Evolutionary conservation across 2,113 vertebrate genomes (phyloP), one percentile per base, ranked within the genome.

Genomic region (Leiothrix lutea): DNA sequence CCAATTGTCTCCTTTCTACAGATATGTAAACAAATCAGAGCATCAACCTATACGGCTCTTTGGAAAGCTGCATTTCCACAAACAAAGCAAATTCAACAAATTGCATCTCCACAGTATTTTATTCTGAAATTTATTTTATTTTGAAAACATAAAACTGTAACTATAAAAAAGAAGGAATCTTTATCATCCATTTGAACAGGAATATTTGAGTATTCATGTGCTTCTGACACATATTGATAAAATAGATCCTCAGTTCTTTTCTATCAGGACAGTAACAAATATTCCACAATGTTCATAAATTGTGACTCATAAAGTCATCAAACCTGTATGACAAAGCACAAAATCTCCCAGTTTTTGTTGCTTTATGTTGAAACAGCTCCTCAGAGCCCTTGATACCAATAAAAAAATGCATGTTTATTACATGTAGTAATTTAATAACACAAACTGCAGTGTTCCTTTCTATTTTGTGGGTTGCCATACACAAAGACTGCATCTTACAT

Each of bases 1-100:
- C 64, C 74, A 90, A 36, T 91, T 92, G 80, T 78, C 92, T 92
- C 47, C 33, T 88, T 80, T 86, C 82, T 78, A 71, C 64, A 90
- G 60, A 67, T 4, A 80, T 47, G 67, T 83, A 93, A 93, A 94
- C 90, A 97, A 91, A 87, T 23, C 66, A 92, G 12, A 80, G 40
- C 19, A 79, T 20, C 42, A 66, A 66, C 62, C 38, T 85, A 36
- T 12, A 62, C 0, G 0, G n/a, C 57, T 71, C 45, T 65, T 65
- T 56, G 66, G 45, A 82, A 77, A 80, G 19, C 51, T 73, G 17
- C 0, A 2, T 62, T 90, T 78, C 87, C 64, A 88, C 1, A 2
- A 87, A 69, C n/a, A 89, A 82, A 85, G 44, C 24, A 62, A 91
- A 88, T 73, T 38, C 33, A 64, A 69, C 45, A 65, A 86, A 83